phyloP scores from a whole-genome alignment of 1,140 invertebrate species.

The Pantala flavescens region DNA sequence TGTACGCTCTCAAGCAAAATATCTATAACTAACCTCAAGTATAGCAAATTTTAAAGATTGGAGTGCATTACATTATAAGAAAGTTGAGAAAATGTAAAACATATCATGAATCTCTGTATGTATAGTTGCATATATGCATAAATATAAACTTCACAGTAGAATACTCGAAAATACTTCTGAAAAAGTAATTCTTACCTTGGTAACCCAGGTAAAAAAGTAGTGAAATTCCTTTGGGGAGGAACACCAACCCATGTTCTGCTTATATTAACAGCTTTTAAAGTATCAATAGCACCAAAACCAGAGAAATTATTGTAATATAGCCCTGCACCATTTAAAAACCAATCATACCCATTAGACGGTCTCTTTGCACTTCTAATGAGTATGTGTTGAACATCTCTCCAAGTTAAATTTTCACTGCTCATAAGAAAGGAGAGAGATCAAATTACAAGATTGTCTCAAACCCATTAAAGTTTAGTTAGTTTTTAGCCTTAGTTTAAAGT shows the following conservation, averaged over 20 bases:
- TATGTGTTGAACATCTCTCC: slow-evolving; percentile 54
- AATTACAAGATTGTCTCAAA: slow-evolving; percentile 20
- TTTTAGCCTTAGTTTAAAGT: too few relatives aligned
- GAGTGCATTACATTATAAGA: too few relatives aligned
- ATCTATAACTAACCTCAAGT: too few relatives aligned
- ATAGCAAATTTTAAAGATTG: too few relatives aligned
- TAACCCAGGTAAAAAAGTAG: not conserved
- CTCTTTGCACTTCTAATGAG: slow-evolving; percentile 41
- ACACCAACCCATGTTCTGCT: slow-evolving; percentile 45
- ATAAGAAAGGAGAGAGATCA: too few relatives aligned
- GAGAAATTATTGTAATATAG: slow-evolving; percentile 38
- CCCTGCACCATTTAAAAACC: slow-evolving; percentile 36
- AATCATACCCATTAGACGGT: slow-evolving; percentile 33
- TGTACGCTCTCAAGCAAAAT: too few relatives aligned
- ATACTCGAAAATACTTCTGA: not conserved
- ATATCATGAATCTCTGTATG: too few relatives aligned
- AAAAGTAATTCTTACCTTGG: not conserved
- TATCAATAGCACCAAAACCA: slow-evolving; percentile 57
- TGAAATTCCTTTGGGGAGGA: slow-evolving; percentile 27
- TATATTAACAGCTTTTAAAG: slow-evolving; percentile 41
- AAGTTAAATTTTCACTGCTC: slow-evolving; percentile 43
- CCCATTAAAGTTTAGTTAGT: too few relatives aligned
- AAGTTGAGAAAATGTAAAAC: too few relatives aligned
- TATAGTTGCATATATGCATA: too few relatives aligned
- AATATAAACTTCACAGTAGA: too few relatives aligned